Conservation (phyloP, 1,140 invertebrate species). For the Heliconius hewitsoni region DNA sequence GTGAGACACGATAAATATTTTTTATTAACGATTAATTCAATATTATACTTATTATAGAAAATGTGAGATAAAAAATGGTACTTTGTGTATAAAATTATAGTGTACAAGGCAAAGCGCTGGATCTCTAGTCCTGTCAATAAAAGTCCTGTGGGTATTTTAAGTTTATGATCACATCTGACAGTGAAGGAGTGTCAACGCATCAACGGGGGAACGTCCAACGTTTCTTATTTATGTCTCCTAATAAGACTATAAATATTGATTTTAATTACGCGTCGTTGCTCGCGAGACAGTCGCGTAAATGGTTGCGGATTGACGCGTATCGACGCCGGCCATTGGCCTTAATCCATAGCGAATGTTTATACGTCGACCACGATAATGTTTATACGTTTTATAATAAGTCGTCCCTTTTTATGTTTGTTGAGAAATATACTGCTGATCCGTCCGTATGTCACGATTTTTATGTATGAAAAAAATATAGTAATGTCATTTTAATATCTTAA, state of each 20-base stretch:
- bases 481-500: not conserved
- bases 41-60: not conserved
- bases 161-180: constrained; percentile 40
- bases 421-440: not conserved
- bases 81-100: constrained; percentile 13
- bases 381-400: constrained; percentile 20
- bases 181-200: constrained; percentile 49
- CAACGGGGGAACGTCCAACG: constrained; percentile 49
- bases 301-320: constrained; percentile 53
- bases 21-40: not conserved
- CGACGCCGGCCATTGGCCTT: constrained; percentile 39
- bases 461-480: not conserved
- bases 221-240: constrained; percentile 49
- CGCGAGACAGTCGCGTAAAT: constrained; percentile 52
- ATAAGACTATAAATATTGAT: constrained; percentile 67
- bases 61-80: not conserved
- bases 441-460: not conserved
- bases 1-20: too few relatives aligned
- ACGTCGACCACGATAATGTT: constrained; percentile 25
- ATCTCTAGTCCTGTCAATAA: constrained; percentile 29
- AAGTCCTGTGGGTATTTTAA: constrained; percentile 37
- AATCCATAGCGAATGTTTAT: constrained; percentile 38
- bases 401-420: constrained; percentile 12
- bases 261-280: constrained; percentile 58
- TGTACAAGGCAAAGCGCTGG: constrained; percentile 6